Conservation (phyloP, 2,113 vertebrate species). For the Ctenodactylus gundi region DNA sequence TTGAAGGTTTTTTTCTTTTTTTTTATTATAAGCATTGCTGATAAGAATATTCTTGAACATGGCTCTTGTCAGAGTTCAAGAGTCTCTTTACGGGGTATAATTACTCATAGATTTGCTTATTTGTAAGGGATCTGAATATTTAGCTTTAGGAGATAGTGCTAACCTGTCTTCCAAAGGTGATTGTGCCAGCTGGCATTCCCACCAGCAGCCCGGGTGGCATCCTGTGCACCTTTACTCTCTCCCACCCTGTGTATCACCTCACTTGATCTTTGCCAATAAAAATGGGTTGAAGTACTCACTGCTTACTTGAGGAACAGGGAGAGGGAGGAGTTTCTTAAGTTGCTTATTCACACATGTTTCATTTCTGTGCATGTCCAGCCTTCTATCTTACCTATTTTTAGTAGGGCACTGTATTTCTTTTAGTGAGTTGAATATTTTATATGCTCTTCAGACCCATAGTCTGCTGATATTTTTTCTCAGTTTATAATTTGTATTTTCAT, state of each 20-base stretch:
- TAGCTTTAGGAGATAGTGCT: not conserved
- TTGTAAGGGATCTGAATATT: not conserved
- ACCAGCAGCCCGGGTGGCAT: not conserved
- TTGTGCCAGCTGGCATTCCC: not conserved
- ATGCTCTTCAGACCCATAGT: not conserved
- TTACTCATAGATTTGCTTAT: not conserved
- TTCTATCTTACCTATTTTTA: not conserved
- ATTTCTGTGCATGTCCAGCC: not conserved
- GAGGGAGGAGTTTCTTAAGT: not conserved
- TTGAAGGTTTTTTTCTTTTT: not conserved
- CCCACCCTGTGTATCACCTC: not conserved
- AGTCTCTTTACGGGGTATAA: not conserved
- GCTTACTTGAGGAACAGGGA: too few relatives aligned
- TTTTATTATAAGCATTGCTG: not conserved
- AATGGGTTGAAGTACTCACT: too few relatives aligned
- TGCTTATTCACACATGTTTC: not conserved
- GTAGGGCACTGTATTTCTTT: not conserved
- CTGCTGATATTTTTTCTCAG: not conserved
- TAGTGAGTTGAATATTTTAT: not conserved
- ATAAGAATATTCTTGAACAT: not conserved
- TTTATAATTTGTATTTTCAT: not conserved
- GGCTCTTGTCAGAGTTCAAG: not conserved
- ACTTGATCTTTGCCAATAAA: not conserved
- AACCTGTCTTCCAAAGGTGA: not conserved
- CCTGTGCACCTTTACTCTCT: not conserved